phyloP scores from a whole-genome alignment of 2,797 vertebrate species.

The Oreochromis grahami region DNA sequence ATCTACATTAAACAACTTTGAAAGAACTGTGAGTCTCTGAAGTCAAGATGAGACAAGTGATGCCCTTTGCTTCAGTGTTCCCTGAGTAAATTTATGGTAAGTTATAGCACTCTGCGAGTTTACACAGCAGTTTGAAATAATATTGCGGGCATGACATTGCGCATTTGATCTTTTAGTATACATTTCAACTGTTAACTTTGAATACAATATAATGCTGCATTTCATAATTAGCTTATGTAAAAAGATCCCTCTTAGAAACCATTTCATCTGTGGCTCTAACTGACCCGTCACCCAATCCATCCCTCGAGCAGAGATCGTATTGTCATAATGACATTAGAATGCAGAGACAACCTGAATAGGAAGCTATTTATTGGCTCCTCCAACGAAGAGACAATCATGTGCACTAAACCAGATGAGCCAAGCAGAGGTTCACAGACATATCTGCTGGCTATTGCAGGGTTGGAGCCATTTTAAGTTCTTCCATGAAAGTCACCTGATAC shows the following conservation, averaged over 20 bases:
- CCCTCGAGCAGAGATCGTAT: neutral
- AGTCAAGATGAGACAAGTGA: conserved; percentile 30
- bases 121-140: neutral
- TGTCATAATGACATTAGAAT: neutral
- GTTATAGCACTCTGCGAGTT: neutral
- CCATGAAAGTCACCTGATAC: neutral
- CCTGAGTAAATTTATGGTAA: neutral
- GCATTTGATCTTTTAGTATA: neutral
- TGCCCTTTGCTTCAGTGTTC: neutral
- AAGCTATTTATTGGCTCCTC: neutral
- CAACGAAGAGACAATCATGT: neutral
- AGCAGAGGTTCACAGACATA: neutral
- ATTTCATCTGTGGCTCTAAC: neutral
- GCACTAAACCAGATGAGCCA: neutral
- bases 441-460: neutral
- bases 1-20: conserved; percentile 29
- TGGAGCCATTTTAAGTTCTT: neutral
- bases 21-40: conserved; percentile 33
- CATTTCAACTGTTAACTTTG: neutral
- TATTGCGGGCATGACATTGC: neutral
- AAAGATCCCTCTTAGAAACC: neutral
- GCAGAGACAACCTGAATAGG: neutral
- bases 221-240: neutral
- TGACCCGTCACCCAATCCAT: neutral
- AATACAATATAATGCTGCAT: neutral